phyloP scores from a whole-genome alignment of 1,140 invertebrate genomes.

The Panagrolaimus sp. region DNA sequence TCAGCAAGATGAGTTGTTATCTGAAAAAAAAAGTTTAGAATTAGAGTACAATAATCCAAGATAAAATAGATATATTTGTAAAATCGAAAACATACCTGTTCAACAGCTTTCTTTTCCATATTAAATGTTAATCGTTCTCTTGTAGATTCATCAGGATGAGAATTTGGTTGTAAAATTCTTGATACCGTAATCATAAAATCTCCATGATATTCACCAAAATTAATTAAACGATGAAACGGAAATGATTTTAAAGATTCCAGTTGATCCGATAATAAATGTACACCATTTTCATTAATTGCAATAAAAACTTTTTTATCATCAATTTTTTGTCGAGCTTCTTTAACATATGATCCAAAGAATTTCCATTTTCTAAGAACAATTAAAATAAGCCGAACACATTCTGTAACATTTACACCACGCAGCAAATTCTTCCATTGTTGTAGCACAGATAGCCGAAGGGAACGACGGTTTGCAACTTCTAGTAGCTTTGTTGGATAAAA shows the following conservation, averaged over 20 bases:
- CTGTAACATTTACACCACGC: conserved; percentile 30
- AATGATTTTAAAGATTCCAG: conserved; percentile 42
- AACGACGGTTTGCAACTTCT: conserved; percentile 34
- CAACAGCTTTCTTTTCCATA: conserved; percentile 39
- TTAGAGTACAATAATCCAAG: too few species aligned
- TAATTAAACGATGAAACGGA: conserved; percentile 41
- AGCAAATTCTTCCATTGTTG: conserved; percentile 36
- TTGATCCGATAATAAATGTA: conserved; percentile 39
- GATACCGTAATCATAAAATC: conserved; percentile 50
- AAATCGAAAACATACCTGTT: conserved; percentile 25
- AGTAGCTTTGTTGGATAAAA: conserved; percentile 44
- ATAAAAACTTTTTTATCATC: conserved; percentile 33
- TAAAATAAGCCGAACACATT: conserved; percentile 43
- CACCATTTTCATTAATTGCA: conserved; percentile 41
- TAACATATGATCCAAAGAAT: conserved; percentile 41
- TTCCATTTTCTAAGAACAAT: conserved; percentile 44
- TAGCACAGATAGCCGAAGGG: conserved; percentile 15
- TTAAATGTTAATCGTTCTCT: conserved; percentile 43
- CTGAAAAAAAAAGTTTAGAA: conserved; percentile 29
- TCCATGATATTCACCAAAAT: conserved; percentile 42
- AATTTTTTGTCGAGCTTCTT: conserved; percentile 37
- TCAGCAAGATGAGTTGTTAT: conserved; percentile 46
- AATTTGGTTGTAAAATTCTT: conserved; percentile 26
- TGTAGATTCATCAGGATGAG: conserved; percentile 43
- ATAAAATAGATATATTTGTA: neutral